Evolutionary conservation across 2,113 vertebrate genomes (phyloP).

Genomic region (Nycticryphes semicollaris): DNA sequence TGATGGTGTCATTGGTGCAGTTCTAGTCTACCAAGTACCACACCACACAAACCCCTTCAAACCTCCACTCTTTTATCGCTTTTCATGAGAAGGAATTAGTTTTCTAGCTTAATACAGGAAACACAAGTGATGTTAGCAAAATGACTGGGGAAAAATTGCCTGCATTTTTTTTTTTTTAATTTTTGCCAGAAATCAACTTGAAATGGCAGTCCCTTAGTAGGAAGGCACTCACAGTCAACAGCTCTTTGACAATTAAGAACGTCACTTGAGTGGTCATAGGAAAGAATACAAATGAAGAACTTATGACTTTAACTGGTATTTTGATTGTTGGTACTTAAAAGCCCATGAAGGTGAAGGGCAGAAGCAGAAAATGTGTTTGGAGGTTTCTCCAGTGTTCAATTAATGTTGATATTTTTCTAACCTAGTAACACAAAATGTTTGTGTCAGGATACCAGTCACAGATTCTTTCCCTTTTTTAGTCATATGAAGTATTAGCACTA

Average conservation of each 20-base stretch:
- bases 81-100: not conserved
- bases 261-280: not conserved
- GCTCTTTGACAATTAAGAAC: not conserved
- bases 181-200: not conserved
- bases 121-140: not conserved
- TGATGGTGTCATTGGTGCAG: not conserved
- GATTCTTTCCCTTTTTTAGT: not conserved
- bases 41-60: not conserved
- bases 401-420: not conserved
- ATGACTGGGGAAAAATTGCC: not conserved
- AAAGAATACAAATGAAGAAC: not conserved
- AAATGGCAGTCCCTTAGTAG: not conserved
- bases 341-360: not conserved
- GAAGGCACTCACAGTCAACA: not conserved
- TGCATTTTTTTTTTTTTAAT: not conserved
- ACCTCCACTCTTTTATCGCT: not conserved
- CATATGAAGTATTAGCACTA: not conserved
- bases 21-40: not conserved
- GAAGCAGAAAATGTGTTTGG: not conserved
- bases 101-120: not conserved
- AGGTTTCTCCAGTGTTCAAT: not conserved
- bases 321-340: not conserved
- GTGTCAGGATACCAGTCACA: not conserved
- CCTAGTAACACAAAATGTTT: not conserved
- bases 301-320: not conserved